These are phyloP conservation scores for Phrynosoma platyrhinos DNA, from an alignment of 2,113 vertebrate species.

Conservation along the genomic window DNA sequence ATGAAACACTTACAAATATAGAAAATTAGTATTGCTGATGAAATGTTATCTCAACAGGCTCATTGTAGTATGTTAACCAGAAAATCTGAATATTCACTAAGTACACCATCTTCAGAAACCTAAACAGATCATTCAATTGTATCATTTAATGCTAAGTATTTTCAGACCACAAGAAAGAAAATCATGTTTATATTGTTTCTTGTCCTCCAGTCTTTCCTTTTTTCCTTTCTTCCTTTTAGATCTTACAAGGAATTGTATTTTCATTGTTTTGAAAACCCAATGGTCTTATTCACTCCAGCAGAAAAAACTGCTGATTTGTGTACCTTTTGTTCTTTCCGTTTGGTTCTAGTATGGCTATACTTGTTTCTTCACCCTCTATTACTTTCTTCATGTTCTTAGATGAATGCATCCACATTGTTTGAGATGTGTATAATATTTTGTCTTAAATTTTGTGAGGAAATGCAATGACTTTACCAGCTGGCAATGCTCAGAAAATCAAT, in stretches of 20 bases:
- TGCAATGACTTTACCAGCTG: not conserved
- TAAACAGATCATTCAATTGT: slow-evolving; percentile 2
- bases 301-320: slow-evolving; percentile 22
- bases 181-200: slow-evolving; percentile 41
- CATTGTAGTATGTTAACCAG: slow-evolving; percentile 51
- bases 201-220: not conserved
- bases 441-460: slow-evolving; percentile 12
- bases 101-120: slow-evolving; percentile 29
- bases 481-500: not conserved
- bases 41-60: slow-evolving; percentile 43
- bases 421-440: not conserved
- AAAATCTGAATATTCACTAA: slow-evolving; percentile 53
- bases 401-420: not conserved
- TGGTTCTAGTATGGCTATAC: slow-evolving; percentile 24
- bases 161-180: slow-evolving; percentile 37
- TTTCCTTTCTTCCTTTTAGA: too few relatives aligned
- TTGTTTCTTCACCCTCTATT: not conserved
- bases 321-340: not conserved
- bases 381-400: not conserved
- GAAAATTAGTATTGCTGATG: slow-evolving; percentile 50
- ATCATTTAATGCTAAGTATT: slow-evolving; percentile 30
- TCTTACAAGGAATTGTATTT: too few relatives aligned
- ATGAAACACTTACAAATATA: slow-evolving; percentile 46
- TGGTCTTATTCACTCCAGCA: slow-evolving; percentile 46
- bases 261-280: slow-evolving; percentile 26